A percentile compares a stretch with the other conserved stretches of the same genome.
phyloP scores from a whole-genome alignment of 2,888 invertebrate species.

The Cynaeus angustus region DNA sequence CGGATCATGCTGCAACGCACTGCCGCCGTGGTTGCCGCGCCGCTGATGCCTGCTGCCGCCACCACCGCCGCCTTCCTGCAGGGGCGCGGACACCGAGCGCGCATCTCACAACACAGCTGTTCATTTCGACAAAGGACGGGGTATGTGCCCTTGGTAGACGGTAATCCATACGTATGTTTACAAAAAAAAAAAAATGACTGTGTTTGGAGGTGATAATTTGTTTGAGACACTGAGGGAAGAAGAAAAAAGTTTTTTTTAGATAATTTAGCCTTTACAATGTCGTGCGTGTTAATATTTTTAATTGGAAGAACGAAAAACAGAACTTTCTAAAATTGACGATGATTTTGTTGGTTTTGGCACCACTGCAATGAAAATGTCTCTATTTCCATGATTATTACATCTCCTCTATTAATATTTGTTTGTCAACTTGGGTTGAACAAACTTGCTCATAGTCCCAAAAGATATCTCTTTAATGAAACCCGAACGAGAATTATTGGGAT shows the following conservation, averaged over 20 bases:
- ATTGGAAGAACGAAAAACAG: too few species aligned
- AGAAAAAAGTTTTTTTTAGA: too few species aligned
- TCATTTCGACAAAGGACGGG: conserved; percentile 24
- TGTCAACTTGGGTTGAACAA: background rate
- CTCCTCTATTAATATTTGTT: background rate
- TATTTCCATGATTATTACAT: too few species aligned
- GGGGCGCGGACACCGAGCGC: conserved; percentile 53
- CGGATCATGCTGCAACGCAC: conserved; percentile 63
- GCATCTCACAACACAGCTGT: conserved; percentile 45
- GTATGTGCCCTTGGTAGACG: background rate
- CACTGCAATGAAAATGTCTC: too few species aligned
- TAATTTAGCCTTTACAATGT: too few species aligned
- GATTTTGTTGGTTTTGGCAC: too few species aligned
- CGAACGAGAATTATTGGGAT: background rate
- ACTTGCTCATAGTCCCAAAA: background rate
- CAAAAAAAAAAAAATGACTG: background rate
- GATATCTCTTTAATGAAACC: conserved; percentile 6
- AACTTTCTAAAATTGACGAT: too few species aligned
- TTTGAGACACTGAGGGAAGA: too few species aligned
- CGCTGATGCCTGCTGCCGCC: conserved; percentile 47
- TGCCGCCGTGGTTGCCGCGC: conserved; percentile 49
- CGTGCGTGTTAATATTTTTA: too few species aligned
- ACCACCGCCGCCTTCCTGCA: conserved; percentile 47
- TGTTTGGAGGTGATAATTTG: too few species aligned
- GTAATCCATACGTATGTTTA: conserved; percentile 13